Evolutionary conservation across 2,797 vertebrate species (phyloP), one percentile per base, ranked within the genome.

Genomic region (Phalloptychus januarius): DNA sequence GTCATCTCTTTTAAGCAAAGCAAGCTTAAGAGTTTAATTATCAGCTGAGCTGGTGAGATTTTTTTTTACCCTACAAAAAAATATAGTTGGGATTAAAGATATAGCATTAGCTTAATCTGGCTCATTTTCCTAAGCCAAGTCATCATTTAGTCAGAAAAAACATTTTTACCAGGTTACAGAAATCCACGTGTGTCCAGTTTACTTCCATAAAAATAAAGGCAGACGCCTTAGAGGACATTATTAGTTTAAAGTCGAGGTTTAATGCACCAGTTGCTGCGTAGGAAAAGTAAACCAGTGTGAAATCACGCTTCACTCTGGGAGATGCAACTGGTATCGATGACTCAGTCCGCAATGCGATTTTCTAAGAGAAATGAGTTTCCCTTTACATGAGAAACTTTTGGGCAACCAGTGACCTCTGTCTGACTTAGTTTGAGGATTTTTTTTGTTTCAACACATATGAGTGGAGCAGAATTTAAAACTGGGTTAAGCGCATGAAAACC

Each of bases 311-410:
- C 4, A 38, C 33, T 36, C 15, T 20, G 16, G 28, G n/a, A 44
- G 45, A 31, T 28, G 45, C 52, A 42, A 52, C 72, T 73, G 20
- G 72, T 73, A 54, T 52, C 48, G 48, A 33, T 44, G 40, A 61
- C 1, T 74, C n/a, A 61, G 16, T 13, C 16, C 10, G 5, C 15
- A 44, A 20, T 12, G 7, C 40, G 6, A 25, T 11, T 44, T 31
- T 15, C 25, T 18, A 54, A 31, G 16, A 74, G 71, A 42, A n/a
- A 42, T 58, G 25, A 58, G 33, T 52, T 56, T 42, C 52, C 15
- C n/a, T 74, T 56, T 42, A 52, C 25, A 56, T 25, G 48, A 52
- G 7, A 7, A 50, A 2, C 2, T 46, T 46, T 48, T 72, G 71
- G 11, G 45, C 33, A 50, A 25, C 28, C 44, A 46, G 5, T 23